phyloP scores from a whole-genome alignment of 2,113 vertebrate genomes.

The Hirundichthys speculiger region DNA sequence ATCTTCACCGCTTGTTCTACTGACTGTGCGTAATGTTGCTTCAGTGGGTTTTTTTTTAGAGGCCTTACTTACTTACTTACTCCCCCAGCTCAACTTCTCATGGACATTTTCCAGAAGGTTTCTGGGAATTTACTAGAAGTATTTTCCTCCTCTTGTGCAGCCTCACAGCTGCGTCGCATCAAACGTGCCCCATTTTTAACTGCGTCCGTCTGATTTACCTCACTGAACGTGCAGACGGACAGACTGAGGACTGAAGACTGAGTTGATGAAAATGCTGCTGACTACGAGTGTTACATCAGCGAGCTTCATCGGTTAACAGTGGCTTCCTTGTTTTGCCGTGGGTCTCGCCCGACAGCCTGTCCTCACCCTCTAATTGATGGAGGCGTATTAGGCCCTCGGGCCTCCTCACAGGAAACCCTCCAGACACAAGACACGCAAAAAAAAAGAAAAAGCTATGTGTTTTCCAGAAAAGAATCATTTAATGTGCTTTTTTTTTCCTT shows the following conservation, averaged over 20 bases:
- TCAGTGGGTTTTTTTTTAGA: no score
- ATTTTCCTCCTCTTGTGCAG: no score
- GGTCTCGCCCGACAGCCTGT: constrained; percentile 14
- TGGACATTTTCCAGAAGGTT: no score
- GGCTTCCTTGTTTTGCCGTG: not conserved
- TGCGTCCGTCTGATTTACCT: not conserved
- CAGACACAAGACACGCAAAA: not conserved
- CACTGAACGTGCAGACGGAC: not conserved
- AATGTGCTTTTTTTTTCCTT: constrained; percentile 14
- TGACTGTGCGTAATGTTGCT: no score
- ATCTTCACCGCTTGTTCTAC: no score
- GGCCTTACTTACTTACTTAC: no score
- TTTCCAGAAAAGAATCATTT: not conserved
- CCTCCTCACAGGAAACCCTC: constrained; percentile 13
- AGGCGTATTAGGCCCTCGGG: constrained; percentile 10
- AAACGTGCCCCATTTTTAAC: not conserved
- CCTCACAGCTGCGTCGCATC: no score
- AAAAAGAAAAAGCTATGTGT: not conserved
- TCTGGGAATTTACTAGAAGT: no score
- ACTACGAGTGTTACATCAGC: not conserved
- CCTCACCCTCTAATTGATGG: constrained; percentile 1
- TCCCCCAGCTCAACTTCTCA: no score
- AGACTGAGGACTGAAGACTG: no score
- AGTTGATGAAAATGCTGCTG: not conserved
- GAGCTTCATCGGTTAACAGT: not conserved